Conservation (phyloP, 2,888 invertebrate genomes). For the Stenoptilia bipunctidactyla region DNA sequence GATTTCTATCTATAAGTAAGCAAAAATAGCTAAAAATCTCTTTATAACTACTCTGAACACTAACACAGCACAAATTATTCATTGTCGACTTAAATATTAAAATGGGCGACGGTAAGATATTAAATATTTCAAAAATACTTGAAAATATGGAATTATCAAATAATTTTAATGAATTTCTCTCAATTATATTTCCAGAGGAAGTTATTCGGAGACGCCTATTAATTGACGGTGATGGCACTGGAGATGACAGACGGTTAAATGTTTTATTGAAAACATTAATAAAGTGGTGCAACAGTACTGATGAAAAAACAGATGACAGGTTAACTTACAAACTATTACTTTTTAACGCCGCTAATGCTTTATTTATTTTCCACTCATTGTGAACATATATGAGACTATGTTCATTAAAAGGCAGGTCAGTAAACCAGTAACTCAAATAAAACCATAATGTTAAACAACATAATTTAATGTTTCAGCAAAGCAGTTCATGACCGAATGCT, state of each 20-base stretch:
- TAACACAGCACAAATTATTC: no score
- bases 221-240: conserved; percentile 97
- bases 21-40: no score
- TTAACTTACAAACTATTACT: conserved; percentile 31
- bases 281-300: conserved; percentile 81
- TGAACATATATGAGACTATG: conserved; percentile 3
- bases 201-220: conserved; percentile 90
- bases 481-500: conserved; percentile 83
- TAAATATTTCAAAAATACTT: no score
- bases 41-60: no score
- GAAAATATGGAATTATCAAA: no score
- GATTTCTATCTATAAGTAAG: no score
- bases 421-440: no score
- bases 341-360: not conserved
- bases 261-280: conserved; percentile 85
- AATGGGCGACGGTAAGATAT: no score
- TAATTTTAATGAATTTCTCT: no score
- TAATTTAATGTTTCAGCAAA: conserved; percentile 56
- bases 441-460: no score
- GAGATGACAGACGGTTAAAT: conserved; percentile 92
- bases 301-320: conserved; percentile 77
- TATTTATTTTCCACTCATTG: conserved; percentile 2
- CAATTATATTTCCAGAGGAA: conserved; percentile 84
- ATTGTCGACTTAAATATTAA: no score
- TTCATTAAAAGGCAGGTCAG: not conserved